phyloP scores from a whole-genome alignment of 2,797 vertebrate species.

The Acrossocheilus wenchowensis region DNA sequence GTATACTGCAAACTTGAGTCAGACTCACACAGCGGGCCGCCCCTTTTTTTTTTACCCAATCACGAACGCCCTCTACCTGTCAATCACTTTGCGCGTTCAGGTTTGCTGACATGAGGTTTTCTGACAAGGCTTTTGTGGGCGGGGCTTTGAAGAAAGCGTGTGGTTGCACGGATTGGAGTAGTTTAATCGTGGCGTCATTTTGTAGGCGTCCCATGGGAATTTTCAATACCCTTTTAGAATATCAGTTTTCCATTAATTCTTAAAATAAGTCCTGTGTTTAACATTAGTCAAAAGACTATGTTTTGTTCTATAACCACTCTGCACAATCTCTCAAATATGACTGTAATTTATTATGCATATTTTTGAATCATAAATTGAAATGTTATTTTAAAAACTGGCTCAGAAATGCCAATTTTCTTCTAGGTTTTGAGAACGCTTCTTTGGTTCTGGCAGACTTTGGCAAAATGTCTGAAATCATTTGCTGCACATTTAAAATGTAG shows the following conservation, averaged over 20 bases:
- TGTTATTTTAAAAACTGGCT: not conserved
- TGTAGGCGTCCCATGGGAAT: not conserved
- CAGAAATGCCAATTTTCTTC: not conserved
- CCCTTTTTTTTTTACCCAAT: slow-evolving; percentile 32
- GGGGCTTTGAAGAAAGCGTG: not conserved
- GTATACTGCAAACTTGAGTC: not conserved
- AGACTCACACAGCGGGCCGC: not conserved
- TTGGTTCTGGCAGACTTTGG: not conserved
- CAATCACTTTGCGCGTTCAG: not conserved
- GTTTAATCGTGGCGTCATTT: not conserved
- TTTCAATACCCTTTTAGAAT: not conserved
- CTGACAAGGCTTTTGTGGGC: not conserved
- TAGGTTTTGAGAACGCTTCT: not conserved
- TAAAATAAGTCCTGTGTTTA: not conserved
- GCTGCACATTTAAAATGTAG: not conserved
- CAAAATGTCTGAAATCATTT: not conserved
- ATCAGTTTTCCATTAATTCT: not conserved
- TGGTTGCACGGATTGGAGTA: not conserved
- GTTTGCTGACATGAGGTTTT: not conserved
- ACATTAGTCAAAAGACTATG: not conserved
- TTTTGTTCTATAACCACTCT: not conserved
- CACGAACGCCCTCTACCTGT: slow-evolving; percentile 14
- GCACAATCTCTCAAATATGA: not conserved
- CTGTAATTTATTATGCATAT: not conserved
- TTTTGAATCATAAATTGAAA: not conserved